Percentiles rank a stretch among this genome's conserved stretches.
phyloP scores from a whole-genome alignment of 2,797 vertebrate genomes.

The Coilia nasus region DNA sequence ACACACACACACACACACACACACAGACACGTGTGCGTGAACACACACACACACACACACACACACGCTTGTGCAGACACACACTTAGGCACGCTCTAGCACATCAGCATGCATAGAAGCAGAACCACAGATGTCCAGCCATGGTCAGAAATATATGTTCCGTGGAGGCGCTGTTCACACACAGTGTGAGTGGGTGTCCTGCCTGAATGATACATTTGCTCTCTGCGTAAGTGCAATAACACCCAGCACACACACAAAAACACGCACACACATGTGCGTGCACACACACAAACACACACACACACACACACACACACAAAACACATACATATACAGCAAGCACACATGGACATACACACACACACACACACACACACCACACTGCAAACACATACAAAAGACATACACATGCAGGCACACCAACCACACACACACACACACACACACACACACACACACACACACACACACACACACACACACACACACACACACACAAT shows the following conservation, averaged over 20 bases:
- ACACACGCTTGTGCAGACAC: too few species aligned
- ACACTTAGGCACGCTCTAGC: neutral
- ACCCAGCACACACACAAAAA: neutral
- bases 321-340: too few species aligned
- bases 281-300: too few species aligned
- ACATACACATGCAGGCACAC: neutral
- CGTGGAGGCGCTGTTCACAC: constrained; percentile 4
- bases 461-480: neutral
- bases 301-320: too few species aligned
- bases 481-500: too few species aligned
- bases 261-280: neutral
- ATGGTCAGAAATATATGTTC: neutral
- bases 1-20: too few species aligned
- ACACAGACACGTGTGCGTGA: too few species aligned
- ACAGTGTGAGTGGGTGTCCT: neutral
- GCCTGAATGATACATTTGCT: neutral
- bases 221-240: constrained; percentile 5
- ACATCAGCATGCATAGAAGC: constrained; percentile 4
- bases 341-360: neutral
- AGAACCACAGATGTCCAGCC: neutral
- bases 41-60: too few species aligned
- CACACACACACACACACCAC: constrained; percentile 9
- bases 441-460: constrained; percentile 1
- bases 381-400: neutral
- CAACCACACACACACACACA: neutral